Evolutionary conservation across 2,113 vertebrate species (phyloP), one percentile per base, ranked within the genome.

Genomic region (Pogona vitticeps): DNA sequence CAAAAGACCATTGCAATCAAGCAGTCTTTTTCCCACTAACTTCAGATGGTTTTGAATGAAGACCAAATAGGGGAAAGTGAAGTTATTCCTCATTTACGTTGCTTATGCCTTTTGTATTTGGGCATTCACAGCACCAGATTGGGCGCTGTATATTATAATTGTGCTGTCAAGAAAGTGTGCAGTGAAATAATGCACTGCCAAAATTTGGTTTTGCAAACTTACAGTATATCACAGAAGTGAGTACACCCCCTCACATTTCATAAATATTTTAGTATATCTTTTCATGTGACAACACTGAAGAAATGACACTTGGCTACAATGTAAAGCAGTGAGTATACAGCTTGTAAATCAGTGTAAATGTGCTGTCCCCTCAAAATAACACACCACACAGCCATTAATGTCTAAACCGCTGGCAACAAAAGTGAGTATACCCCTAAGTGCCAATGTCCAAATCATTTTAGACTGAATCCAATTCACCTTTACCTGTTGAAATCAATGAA

Each of bases 21-120:
- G 46, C 59, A 52, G 18, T 14, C n/a, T 33, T 76, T 67, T 67
- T 67, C 83, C 73, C 83, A 84, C 59, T 76, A n/a, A 87, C 61
- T 86, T 80, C 59, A 87, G 78, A 70, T 14, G 38, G 59, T 86
- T 63, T 80, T 38, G 40, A 80, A 21, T 38, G 38, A 63, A 86
- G 59, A 58, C 70, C 59, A 82, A 76, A 75, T 23, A 82, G 85
- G n/a, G 4, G 28, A 65, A 75, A 80, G 46, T 67, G 70, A 82
- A 81, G 71, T 26, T 33, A 52, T 76, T 75, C 70, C 23, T 65
- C 70, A 38, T 82, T 56, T 52, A 46, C 71, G 65, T 82, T 81
- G 85, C 70, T 76, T 10, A 52, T 38, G 70, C 58, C 71, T 81
- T 52, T 81, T 75, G 68, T 80, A 58, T 56, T 63, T 36, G 59